phyloP scores from a whole-genome alignment of 2,888 invertebrate species.

The Trissolcus japonicus region DNA sequence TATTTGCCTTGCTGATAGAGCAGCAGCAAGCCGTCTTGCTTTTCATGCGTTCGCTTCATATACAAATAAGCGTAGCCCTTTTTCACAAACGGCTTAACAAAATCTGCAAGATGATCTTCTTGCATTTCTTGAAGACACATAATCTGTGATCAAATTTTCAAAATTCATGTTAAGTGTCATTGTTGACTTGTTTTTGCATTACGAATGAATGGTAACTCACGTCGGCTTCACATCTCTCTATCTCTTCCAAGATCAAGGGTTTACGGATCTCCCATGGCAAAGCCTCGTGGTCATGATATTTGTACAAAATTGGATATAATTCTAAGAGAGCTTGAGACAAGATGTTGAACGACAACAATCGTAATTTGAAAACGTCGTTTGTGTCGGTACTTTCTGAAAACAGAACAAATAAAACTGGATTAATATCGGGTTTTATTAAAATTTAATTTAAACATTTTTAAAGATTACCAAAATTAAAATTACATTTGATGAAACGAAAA shows the following conservation, averaged over 20 bases:
- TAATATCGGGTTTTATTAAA: no score
- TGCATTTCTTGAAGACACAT: slow-evolving; percentile 95
- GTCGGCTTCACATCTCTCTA: slow-evolving; percentile 79
- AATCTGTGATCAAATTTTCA: slow-evolving; percentile 78
- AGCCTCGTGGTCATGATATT: slow-evolving; percentile 78
- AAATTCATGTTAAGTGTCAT: background rate
- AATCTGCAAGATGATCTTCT: slow-evolving; percentile 82
- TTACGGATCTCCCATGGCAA: slow-evolving; percentile 85
- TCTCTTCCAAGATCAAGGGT: slow-evolving; percentile 79
- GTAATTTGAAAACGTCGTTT: slow-evolving; percentile 78
- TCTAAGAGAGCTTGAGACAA: slow-evolving; percentile 89
- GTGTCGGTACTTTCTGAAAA: slow-evolving; percentile 59
- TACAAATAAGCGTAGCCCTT: slow-evolving; percentile 85
- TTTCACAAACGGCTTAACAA: slow-evolving; percentile 78
- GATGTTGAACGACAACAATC: slow-evolving; percentile 91
- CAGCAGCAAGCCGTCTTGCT: slow-evolving; percentile 94
- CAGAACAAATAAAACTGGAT: background rate
- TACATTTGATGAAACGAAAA: no score
- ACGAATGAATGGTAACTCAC: slow-evolving; percentile 74
- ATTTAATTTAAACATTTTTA: no score
- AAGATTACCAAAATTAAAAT: no score
- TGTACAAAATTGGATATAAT: slow-evolving; percentile 85
- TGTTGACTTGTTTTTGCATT: background rate
- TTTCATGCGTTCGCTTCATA: slow-evolving; percentile 88
- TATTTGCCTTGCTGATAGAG: slow-evolving; percentile 85